Evolutionary conservation across 2,113 vertebrate genomes (phyloP).

Genomic region (Spizaetus ornatus): DNA sequence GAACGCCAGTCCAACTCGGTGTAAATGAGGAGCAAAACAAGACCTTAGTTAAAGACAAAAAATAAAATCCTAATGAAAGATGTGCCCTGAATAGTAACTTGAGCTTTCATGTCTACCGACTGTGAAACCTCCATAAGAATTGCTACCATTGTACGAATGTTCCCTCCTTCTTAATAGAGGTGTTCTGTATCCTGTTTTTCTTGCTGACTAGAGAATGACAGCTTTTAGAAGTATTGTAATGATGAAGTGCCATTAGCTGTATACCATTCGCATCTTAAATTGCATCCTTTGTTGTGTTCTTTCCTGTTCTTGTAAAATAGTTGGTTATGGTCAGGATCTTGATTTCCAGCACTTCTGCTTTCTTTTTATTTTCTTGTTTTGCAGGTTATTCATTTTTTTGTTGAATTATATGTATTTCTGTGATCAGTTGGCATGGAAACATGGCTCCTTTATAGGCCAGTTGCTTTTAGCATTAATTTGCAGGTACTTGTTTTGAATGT

Average conservation of each 20-base stretch:
- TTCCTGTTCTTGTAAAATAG: conserved; percentile 3
- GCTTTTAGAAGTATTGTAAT: neutral
- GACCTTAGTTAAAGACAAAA: neutral
- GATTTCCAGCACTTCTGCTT: neutral
- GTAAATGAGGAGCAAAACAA: neutral
- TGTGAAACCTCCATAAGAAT: neutral
- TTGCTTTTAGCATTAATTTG: conserved; percentile 65
- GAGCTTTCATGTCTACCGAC: neutral
- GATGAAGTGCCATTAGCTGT: conserved; percentile 21
- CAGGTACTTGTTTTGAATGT: conserved; percentile 49
- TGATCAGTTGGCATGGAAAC: conserved; percentile 63
- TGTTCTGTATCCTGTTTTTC: conserved; percentile 33
- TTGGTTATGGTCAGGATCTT: conserved; percentile 3
- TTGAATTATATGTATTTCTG: conserved; percentile 33
- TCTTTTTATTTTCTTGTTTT: conserved; percentile 18
- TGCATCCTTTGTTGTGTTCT: conserved; percentile 19
- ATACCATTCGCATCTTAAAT: neutral
- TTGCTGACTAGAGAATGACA: conserved; percentile 14
- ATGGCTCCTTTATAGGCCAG: conserved; percentile 12
- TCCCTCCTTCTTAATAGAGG: neutral
- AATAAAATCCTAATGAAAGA: neutral
- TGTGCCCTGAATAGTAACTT: neutral
- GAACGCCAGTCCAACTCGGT: neutral
- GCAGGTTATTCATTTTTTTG: neutral
- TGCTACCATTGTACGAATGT: neutral